Evolutionary conservation across 2,888 invertebrate genomes (phyloP).

Genomic region (Pseudanteris insignis): DNA sequence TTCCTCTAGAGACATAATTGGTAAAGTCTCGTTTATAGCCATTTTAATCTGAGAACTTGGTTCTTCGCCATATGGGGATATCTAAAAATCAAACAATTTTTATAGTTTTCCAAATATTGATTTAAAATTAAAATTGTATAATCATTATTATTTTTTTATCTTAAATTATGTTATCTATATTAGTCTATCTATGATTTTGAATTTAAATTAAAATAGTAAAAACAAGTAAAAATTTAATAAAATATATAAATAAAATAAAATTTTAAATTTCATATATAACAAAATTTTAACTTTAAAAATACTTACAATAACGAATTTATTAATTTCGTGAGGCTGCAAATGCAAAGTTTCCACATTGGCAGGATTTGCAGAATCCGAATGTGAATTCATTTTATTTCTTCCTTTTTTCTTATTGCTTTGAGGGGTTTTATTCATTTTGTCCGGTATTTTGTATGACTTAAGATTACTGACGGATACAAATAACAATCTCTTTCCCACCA

Average conservation of each 20-base stretch:
- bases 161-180: no score
- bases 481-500: not conserved
- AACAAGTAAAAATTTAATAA: constrained; percentile 1
- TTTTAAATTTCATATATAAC: no score
- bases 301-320: constrained; percentile 60
- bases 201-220: not conserved
- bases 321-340: constrained; percentile 55
- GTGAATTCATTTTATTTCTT: constrained; percentile 56
- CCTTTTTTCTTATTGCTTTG: constrained; percentile 62
- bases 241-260: no score
- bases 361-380: constrained; percentile 50
- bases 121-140: not conserved
- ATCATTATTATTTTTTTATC: not conserved
- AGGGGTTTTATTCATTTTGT: constrained; percentile 50
- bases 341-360: constrained; percentile 53
- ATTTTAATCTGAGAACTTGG: constrained; percentile 66
- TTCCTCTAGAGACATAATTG: constrained; percentile 76
- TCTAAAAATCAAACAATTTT: constrained; percentile 18
- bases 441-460: constrained; percentile 25
- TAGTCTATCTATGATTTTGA: no score
- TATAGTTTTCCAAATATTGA: not conserved
- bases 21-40: constrained; percentile 73
- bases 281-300: not conserved
- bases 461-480: not conserved
- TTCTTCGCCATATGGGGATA: constrained; percentile 55